A percentile compares a stretch with the other conserved stretches of the same genome.
Conservation (phyloP, 2,797 vertebrate species). For the Ctenopoma kingsleyae region DNA sequence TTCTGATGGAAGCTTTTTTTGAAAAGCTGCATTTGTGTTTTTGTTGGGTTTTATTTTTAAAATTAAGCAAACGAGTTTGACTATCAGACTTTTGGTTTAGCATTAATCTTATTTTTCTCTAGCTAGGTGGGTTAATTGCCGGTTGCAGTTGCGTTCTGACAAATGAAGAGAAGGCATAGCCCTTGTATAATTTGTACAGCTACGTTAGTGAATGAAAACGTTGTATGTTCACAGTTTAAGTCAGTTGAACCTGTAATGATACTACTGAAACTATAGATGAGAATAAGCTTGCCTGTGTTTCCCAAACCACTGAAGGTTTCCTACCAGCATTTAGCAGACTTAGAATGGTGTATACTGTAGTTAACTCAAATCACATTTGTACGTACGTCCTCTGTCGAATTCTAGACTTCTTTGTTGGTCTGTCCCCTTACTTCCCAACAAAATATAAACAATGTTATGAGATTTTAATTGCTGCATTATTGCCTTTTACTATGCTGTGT, state of each 20-base stretch:
- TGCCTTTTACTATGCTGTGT: slow-evolving; percentile 89
- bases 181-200: slow-evolving; percentile 86
- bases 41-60: slow-evolving; percentile 11
- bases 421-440: slow-evolving; percentile 68
- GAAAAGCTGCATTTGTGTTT: slow-evolving; percentile 29
- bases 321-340: slow-evolving; percentile 87
- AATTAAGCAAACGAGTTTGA: slow-evolving; percentile 30
- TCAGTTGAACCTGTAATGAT: slow-evolving; percentile 80
- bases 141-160: slow-evolving; percentile 67
- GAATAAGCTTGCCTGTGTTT: slow-evolving; percentile 83
- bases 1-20: slow-evolving; percentile 40
- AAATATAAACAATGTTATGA: slow-evolving; percentile 83
- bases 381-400: slow-evolving; percentile 74
- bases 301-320: slow-evolving; percentile 83
- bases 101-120: slow-evolving; percentile 54
- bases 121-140: slow-evolving; percentile 58
- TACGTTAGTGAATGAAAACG: slow-evolving; percentile 82
- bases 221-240: slow-evolving; percentile 82
- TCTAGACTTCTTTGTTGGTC: slow-evolving; percentile 77
- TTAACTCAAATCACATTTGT: slow-evolving; percentile 80
- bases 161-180: slow-evolving; percentile 71
- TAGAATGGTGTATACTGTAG: slow-evolving; percentile 83
- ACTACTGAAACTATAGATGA: slow-evolving; percentile 83
- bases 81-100: slow-evolving; percentile 23
- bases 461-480: slow-evolving; percentile 87